phyloP scores from a whole-genome alignment of 1,140 invertebrate genomes.

The Macrosteles quadrilineatus region DNA sequence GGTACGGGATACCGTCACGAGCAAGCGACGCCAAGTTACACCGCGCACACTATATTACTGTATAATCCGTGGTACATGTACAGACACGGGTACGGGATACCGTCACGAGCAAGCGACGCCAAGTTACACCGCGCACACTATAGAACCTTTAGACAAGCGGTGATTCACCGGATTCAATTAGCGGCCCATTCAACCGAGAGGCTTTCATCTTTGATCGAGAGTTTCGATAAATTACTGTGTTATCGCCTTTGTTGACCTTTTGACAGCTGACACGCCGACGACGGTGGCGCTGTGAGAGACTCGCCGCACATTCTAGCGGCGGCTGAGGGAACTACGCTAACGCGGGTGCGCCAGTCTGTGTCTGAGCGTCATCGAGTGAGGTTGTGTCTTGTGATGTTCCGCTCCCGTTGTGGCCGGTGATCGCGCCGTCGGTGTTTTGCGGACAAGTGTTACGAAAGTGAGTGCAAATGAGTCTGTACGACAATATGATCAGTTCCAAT shows the following conservation, averaged over 20 bases:
- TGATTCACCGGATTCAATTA: slow-evolving; percentile 14
- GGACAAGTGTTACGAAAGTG: slow-evolving; percentile 8
- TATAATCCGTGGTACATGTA: too few relatives aligned
- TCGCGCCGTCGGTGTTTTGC: neutral
- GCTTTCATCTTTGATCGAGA: slow-evolving; percentile 27
- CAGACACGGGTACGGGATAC: too few relatives aligned
- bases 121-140: neutral
- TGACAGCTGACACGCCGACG: slow-evolving; percentile 1
- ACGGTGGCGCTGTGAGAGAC: neutral
- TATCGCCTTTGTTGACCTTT: slow-evolving; percentile 23
- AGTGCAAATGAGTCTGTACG: slow-evolving; percentile 13
- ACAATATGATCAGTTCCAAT: slow-evolving; percentile 42
- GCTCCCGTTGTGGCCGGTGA: slow-evolving; percentile 3
- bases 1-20: too few relatives aligned
- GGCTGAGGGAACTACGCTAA: slow-evolving; percentile 10
- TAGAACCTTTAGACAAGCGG: neutral
- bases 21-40: too few relatives aligned
- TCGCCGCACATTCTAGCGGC: slow-evolving; percentile 25
- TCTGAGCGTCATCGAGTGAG: neutral
- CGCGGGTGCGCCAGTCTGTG: slow-evolving; percentile 19
- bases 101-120: neutral
- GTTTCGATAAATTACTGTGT: slow-evolving; percentile 22
- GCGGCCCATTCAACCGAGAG: slow-evolving; percentile 6
- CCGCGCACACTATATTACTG: too few relatives aligned
- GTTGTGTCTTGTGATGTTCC: neutral